These are phyloP conservation scores for Eristalis intricaria DNA, from an alignment of 2,888 invertebrate species.

Conservation along the genomic window DNA sequence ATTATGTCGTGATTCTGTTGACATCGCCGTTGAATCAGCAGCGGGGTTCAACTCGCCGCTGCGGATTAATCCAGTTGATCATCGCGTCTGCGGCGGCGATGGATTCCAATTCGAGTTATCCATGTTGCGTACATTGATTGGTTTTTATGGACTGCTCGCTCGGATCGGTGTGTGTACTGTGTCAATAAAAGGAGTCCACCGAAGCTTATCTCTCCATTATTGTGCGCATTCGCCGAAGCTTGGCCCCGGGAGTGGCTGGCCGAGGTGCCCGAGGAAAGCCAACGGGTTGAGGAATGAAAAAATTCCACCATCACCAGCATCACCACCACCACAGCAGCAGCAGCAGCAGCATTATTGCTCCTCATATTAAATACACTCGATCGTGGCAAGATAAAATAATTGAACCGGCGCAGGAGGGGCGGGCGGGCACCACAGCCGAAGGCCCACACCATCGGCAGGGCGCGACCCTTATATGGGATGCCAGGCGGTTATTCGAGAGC, in stretches of 20 bases:
- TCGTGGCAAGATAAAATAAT: conserved; percentile 78
- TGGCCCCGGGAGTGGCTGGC: conserved; percentile 25
- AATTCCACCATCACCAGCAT: conserved; percentile 35
- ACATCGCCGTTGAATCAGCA: conserved; percentile 60
- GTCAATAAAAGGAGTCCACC: conserved; percentile 70
- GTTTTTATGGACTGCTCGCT: conserved; percentile 52
- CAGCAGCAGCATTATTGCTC: conserved; percentile 42
- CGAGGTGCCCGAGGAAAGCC: conserved; percentile 7
- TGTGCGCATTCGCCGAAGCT: conserved; percentile 18
- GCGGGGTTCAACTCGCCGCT: conserved; percentile 26
- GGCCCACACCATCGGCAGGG: conserved; percentile 41
- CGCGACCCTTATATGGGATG: conserved; percentile 63
- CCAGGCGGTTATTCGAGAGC: conserved; percentile 57
- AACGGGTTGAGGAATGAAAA: conserved; percentile 22
- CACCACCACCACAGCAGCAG: conserved; percentile 15
- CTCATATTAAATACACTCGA: conserved; percentile 74
- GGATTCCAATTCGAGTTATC: conserved; percentile 70
- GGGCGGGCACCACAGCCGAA: neutral
- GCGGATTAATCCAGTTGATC: conserved; percentile 70
- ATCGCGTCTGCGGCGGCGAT: conserved; percentile 58
- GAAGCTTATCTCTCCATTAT: conserved; percentile 72
- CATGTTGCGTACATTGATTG: conserved; percentile 72
- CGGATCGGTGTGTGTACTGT: conserved; percentile 35
- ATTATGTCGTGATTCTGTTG: conserved; percentile 72
- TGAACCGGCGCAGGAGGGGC: conserved; percentile 73